phyloP scores from a whole-genome alignment of 1,140 invertebrate species.

The Ceratina calcarata region DNA sequence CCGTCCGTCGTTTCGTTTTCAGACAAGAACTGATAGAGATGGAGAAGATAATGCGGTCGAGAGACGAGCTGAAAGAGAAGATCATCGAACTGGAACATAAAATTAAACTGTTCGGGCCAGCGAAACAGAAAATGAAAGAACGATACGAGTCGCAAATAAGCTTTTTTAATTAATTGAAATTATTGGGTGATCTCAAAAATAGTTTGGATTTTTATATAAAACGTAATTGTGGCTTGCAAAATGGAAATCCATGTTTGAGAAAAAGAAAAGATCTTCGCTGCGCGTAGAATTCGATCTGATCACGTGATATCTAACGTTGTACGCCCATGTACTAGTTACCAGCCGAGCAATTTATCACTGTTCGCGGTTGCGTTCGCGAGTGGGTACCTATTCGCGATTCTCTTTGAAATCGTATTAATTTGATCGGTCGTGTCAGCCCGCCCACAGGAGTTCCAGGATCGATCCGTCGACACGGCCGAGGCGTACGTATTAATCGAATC shows the following conservation, averaged over 20 bases:
- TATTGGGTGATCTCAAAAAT: too few species aligned
- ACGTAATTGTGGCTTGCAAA: neutral
- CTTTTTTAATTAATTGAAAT: neutral
- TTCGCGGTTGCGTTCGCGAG: constrained; percentile 9
- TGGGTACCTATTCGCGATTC: constrained; percentile 17
- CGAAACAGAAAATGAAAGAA: neutral
- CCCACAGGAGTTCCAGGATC: constrained; percentile 47
- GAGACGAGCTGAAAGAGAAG: constrained; percentile 32
- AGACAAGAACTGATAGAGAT: constrained; percentile 60
- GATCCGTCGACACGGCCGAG: constrained; percentile 27
- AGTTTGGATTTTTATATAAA: neutral
- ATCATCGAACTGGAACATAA: constrained; percentile 44
- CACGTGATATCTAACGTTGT: constrained; percentile 4
- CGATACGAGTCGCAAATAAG: neutral
- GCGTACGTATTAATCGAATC: constrained; percentile 45
- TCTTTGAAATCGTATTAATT: constrained; percentile 55
- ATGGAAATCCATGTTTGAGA: neutral
- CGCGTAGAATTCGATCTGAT: neutral
- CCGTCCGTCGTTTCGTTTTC: constrained; percentile 34
- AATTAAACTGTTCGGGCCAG: constrained; percentile 18
- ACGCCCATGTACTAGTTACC: constrained; percentile 29
- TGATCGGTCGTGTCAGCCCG: constrained; percentile 49
- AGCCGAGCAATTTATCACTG: constrained; percentile 50
- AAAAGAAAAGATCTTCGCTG: neutral
- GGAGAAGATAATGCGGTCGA: constrained; percentile 52